Evolutionary conservation across 2,888 invertebrate species (phyloP).

Genomic region (Cheilosia pagana): DNA sequence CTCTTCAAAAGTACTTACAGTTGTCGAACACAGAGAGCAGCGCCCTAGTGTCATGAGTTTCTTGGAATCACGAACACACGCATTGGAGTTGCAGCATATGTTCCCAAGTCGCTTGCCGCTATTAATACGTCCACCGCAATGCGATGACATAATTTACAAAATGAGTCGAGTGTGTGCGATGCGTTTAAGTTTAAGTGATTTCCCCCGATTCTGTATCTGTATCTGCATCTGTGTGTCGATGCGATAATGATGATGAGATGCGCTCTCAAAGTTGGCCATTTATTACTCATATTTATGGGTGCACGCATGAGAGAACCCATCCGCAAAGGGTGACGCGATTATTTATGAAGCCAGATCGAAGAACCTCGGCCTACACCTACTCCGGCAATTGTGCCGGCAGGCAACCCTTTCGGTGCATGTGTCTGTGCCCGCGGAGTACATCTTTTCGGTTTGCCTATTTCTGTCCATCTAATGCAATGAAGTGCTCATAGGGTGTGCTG

Average conservation of each 20-base stretch:
- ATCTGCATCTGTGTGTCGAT: too few species aligned
- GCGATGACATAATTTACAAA: conserved; percentile 57
- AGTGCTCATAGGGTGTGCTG: conserved; percentile 55
- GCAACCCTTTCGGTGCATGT: conserved; percentile 9
- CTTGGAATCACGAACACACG: conserved; percentile 44
- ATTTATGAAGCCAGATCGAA: conserved; percentile 32
- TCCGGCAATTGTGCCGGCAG: conserved; percentile 16
- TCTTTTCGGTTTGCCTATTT: conserved; percentile 60
- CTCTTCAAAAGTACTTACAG: conserved; percentile 43
- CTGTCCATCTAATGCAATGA: conserved; percentile 44
- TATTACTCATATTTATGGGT: conserved; percentile 50
- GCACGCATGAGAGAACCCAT: conserved; percentile 13
- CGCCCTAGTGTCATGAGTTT: conserved; percentile 44
- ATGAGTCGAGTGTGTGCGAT: conserved; percentile 11
- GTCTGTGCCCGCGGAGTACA: conserved; percentile 33
- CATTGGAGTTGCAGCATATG: conserved; percentile 54
- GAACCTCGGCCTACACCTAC: conserved; percentile 15
- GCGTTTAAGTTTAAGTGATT: conserved; percentile 53
- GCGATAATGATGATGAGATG: conserved; percentile 54
- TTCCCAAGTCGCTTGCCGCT: conserved; percentile 24
- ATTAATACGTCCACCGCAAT: conserved; percentile 23
- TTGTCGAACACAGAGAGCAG: conserved; percentile 30
- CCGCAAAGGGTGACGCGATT: conserved; percentile 32
- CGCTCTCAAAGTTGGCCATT: conserved; percentile 43
- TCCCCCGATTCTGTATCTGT: conserved; percentile 17